phyloP scores from a whole-genome alignment of 1,140 invertebrate species.

The Steinernema khuongi region DNA sequence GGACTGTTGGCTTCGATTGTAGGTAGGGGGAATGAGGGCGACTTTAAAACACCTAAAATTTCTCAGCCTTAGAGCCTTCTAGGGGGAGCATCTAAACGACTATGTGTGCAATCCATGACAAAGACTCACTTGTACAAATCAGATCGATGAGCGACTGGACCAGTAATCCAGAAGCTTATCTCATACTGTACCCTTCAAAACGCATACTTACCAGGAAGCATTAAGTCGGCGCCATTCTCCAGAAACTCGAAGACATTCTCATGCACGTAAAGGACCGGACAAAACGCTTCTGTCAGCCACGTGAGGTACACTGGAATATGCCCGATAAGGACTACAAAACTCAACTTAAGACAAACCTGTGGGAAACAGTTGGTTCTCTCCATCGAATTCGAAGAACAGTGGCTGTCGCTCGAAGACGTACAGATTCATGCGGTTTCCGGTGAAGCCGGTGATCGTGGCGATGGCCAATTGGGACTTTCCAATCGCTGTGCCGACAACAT shows the following conservation, averaged over 20 bases:
- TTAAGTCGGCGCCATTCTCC: slow-evolving; percentile 38
- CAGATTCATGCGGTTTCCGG: slow-evolving; percentile 21
- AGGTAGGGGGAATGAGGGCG: neutral
- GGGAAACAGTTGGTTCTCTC: neutral
- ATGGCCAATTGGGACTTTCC: slow-evolving; percentile 30
- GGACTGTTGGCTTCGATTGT: neutral
- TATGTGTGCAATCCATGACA: no score
- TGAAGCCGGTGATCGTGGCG: slow-evolving; percentile 26
- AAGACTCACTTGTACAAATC: no score
- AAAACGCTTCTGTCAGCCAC: slow-evolving; percentile 21
- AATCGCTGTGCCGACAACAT: neutral
- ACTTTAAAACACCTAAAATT: neutral
- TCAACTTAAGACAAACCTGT: slow-evolving; percentile 21
- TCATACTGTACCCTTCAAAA: neutral
- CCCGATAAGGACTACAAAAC: neutral
- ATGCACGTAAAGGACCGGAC: slow-evolving; percentile 29
- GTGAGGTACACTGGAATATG: slow-evolving; percentile 31
- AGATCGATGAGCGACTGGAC: no score
- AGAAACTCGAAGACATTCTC: slow-evolving; percentile 28
- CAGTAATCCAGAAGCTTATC: no score
- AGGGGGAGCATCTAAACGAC: no score
- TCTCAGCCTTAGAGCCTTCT: no score
- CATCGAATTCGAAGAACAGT: slow-evolving; percentile 37
- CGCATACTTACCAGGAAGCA: slow-evolving; percentile 31
- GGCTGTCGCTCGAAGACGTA: slow-evolving; percentile 37